Conservation (phyloP, 1,140 invertebrate genomes). For the Phthorimaea operculella region DNA sequence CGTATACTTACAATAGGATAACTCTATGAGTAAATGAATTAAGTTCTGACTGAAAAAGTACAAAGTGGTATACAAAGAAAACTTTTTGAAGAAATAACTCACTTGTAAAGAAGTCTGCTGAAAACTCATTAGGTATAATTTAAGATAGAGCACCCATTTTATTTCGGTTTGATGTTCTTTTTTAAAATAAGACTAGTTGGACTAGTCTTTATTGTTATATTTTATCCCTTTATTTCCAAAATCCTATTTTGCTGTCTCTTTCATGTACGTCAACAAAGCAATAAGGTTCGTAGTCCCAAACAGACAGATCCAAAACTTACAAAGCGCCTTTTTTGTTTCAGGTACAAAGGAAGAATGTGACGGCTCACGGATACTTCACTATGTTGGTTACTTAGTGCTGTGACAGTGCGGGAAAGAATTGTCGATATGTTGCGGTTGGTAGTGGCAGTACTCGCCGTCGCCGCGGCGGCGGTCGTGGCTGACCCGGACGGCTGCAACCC, state of each 20-base stretch:
- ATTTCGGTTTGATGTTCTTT: too few species aligned
- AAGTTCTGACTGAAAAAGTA: too few species aligned
- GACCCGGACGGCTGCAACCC: slow-evolving; percentile 58
- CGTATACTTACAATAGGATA: too few species aligned
- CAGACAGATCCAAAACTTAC: slow-evolving; percentile 2
- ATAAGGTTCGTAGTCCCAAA: not conserved
- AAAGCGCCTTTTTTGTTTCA: slow-evolving; percentile 31
- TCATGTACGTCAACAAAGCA: not conserved
- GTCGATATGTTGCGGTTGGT: slow-evolving; percentile 39
- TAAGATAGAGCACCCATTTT: too few species aligned
- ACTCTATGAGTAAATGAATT: too few species aligned
- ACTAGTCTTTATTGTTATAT: too few species aligned
- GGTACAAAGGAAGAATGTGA: slow-evolving; percentile 31
- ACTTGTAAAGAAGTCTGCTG: too few species aligned
- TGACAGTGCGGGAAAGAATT: slow-evolving; percentile 22
- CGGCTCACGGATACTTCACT: slow-evolving; percentile 9
- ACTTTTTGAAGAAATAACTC: too few species aligned
- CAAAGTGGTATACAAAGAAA: too few species aligned
- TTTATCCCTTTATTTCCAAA: too few species aligned
- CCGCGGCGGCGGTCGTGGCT: slow-evolving; percentile 26
- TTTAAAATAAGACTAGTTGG: too few species aligned
- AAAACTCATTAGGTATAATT: too few species aligned
- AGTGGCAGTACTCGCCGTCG: slow-evolving; percentile 23
- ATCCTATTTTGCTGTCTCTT: not conserved
- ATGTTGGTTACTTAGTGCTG: slow-evolving; percentile 32